phyloP scores from a whole-genome alignment of 2,113 vertebrate genomes.

The Vulpes lagopus region DNA sequence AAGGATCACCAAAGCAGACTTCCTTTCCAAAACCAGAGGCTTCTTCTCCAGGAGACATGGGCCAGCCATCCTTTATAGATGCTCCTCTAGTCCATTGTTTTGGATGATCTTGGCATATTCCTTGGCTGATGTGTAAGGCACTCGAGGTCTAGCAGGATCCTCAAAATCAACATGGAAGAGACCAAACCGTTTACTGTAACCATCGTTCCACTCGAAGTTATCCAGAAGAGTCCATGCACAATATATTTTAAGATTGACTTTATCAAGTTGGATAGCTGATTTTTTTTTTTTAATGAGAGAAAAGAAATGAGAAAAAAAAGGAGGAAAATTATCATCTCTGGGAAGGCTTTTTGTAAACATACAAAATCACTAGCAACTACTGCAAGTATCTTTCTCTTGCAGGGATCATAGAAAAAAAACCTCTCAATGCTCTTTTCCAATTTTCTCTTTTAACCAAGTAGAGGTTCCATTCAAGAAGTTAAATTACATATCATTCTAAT shows the following conservation, averaged over 20 bases:
- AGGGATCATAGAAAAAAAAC: background rate
- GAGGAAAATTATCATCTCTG: background rate
- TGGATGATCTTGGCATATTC: conserved; percentile 89
- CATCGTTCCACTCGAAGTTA: conserved; percentile 90
- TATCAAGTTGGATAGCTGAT: conserved; percentile 85
- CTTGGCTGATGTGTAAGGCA: conserved; percentile 88
- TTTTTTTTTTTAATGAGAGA: background rate
- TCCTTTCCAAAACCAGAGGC: background rate
- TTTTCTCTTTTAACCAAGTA: background rate
- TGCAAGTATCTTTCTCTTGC: background rate
- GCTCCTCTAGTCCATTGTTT: conserved; percentile 75
- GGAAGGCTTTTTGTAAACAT: background rate
- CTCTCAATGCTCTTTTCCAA: background rate
- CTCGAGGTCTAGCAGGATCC: conserved; percentile 81
- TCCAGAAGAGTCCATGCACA: conserved; percentile 91
- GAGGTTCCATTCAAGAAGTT: background rate
- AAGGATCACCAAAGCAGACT: background rate
- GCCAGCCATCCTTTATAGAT: background rate
- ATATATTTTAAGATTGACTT: conserved; percentile 85
- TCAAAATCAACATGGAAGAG: conserved; percentile 90
- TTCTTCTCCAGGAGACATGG: background rate
- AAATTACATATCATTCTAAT: background rate
- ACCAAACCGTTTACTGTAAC: conserved; percentile 89
- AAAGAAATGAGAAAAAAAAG: background rate
- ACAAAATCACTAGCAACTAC: background rate